Conservation (phyloP, 2,888 invertebrate species). For the Pantelozetes paolii region DNA sequence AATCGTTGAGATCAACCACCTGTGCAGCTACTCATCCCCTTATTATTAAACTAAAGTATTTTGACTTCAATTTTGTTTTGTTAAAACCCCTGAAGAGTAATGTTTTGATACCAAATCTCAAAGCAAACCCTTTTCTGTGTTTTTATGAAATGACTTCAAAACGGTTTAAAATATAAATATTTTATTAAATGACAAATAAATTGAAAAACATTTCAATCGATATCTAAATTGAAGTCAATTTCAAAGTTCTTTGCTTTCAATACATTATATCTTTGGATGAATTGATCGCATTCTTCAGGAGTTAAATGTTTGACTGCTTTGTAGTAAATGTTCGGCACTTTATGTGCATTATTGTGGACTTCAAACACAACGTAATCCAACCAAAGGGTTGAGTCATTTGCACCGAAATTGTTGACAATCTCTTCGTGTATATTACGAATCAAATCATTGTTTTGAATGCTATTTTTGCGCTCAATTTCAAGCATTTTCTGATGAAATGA, state of each 20-base stretch:
- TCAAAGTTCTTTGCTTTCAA: conserved; percentile 31
- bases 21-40: no score
- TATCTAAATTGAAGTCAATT: not conserved
- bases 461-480: conserved; percentile 43
- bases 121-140: no score
- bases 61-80: no score
- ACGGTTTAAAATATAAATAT: no score
- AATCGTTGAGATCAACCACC: no score
- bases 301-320: conserved; percentile 32
- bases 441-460: not conserved
- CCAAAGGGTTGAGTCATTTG: conserved; percentile 32
- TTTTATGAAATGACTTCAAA: no score
- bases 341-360: not conserved
- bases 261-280: conserved; percentile 36
- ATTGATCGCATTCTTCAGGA: conserved; percentile 29
- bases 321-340: conserved; percentile 30
- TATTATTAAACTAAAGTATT: no score
- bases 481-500: conserved; percentile 44
- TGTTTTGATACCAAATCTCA: no score
- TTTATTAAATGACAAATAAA: not conserved
- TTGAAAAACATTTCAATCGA: not conserved
- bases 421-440: conserved; percentile 34
- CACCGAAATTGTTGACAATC: conserved; percentile 35
- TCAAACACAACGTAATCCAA: conserved; percentile 36
- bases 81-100: no score